Conservation (phyloP, 1,140 invertebrate species). For the Eueides isabella region DNA sequence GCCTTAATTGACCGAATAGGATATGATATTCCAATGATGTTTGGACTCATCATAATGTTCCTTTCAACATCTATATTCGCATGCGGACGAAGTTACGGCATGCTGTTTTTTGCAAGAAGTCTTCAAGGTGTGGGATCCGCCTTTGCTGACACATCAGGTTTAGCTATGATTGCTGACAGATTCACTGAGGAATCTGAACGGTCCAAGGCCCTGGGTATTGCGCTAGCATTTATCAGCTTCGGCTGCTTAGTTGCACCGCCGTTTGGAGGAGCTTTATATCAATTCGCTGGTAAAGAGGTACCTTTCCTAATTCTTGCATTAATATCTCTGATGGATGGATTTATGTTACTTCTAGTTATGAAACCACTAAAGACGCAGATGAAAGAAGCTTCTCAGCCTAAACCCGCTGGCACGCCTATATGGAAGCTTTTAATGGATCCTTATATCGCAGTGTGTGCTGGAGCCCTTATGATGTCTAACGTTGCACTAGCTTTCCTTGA, state of each 20-base stretch:
- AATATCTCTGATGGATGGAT: slow-evolving; percentile 96
- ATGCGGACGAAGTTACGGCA: slow-evolving; percentile 96
- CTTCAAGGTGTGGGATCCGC: slow-evolving; percentile 99
- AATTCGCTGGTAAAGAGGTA: slow-evolving; percentile 98
- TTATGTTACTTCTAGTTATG: slow-evolving; percentile 98
- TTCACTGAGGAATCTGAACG: slow-evolving; percentile 98
- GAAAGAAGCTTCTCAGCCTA: slow-evolving; percentile 85
- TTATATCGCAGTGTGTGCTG: slow-evolving; percentile 98
- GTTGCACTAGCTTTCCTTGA: slow-evolving; percentile 99
- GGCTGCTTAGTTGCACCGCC: slow-evolving; percentile 99
- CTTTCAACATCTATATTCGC: slow-evolving; percentile 99
- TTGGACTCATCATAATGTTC: slow-evolving; percentile 99
- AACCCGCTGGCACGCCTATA: slow-evolving; percentile 90
- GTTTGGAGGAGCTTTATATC: slow-evolving; percentile 98
- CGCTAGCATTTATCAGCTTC: slow-evolving; percentile 99
- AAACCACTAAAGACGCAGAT: slow-evolving; percentile 94
- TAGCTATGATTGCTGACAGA: slow-evolving; percentile 99
- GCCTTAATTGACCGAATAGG: slow-evolving; percentile 99
- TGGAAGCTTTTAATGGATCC: slow-evolving; percentile 98
- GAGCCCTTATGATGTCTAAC: slow-evolving; percentile 99
- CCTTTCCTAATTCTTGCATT: slow-evolving; percentile 98
- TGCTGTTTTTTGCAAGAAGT: slow-evolving; percentile 98
- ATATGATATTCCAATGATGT: slow-evolving; percentile 99
- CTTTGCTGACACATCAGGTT: slow-evolving; percentile 98
- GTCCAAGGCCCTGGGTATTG: slow-evolving; percentile 98